Evolutionary conservation across 2,113 vertebrate genomes (phyloP).

Genomic region (Cercopithecus mona): DNA sequence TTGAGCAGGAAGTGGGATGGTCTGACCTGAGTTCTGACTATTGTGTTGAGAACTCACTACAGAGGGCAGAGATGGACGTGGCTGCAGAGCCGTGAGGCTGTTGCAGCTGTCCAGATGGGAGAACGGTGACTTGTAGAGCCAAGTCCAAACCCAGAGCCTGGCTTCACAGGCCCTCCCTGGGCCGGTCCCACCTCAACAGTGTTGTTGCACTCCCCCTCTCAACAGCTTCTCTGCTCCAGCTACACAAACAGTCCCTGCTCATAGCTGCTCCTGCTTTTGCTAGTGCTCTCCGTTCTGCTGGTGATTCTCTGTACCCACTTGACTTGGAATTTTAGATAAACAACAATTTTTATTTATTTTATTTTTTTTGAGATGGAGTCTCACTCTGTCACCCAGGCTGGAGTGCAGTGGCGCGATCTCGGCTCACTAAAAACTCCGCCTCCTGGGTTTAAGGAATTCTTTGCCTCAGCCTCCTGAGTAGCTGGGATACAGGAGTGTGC

Average conservation of each 20-base stretch:
- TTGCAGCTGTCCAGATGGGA: neutral
- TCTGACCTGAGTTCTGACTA: neutral
- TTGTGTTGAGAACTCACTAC: neutral
- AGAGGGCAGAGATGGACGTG: neutral
- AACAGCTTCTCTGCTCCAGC: neutral
- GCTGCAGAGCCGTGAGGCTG: neutral
- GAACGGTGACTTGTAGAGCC: neutral
- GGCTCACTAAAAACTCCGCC: too few species aligned
- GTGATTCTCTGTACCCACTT: neutral
- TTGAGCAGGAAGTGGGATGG: neutral
- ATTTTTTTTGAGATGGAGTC: neutral
- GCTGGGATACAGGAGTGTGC: too few species aligned
- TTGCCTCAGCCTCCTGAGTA: too few species aligned
- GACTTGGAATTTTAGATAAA: neutral
- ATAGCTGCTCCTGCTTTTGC: neutral
- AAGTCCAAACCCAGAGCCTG: neutral
- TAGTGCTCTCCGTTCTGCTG: neutral
- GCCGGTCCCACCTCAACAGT: neutral
- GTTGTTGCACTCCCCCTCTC: too few species aligned
- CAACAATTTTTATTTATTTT: neutral
- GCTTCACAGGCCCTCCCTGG: neutral
- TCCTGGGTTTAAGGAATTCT: too few species aligned
- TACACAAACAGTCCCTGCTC: neutral
- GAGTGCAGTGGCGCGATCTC: too few species aligned
- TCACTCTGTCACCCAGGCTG: too few species aligned